phyloP scores from a whole-genome alignment of 1,140 invertebrate species.

The Chelonus insularis region DNA sequence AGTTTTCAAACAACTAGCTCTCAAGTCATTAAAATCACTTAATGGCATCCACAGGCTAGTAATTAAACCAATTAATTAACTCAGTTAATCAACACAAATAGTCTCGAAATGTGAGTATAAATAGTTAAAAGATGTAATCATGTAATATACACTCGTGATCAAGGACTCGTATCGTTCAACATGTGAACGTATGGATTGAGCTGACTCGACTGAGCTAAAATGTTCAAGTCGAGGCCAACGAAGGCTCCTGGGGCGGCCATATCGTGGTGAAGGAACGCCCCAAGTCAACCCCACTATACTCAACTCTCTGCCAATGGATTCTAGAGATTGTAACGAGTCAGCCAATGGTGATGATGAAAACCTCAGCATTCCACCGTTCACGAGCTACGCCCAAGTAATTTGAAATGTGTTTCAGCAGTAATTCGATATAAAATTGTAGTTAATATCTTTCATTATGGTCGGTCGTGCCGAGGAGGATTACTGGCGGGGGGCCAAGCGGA shows the following conservation, averaged over 20 bases:
- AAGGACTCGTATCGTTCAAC: not conserved
- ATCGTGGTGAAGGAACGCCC: conserved; percentile 45
- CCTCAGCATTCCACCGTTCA: conserved; percentile 31
- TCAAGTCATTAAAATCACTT: conserved; percentile 2
- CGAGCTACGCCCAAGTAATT: conserved; percentile 57
- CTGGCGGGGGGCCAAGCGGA: conserved; percentile 11
- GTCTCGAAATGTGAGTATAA: not conserved
- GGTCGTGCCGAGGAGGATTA: conserved; percentile 33
- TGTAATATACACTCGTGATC: not conserved
- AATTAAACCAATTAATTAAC: not conserved
- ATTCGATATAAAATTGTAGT: conserved; percentile 63
- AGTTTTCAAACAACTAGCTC: no score
- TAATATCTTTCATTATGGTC: conserved; percentile 62
- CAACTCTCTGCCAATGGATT: conserved; percentile 36
- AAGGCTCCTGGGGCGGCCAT: conserved; percentile 51
- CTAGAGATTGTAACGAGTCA: conserved; percentile 28
- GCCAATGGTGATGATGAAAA: conserved; percentile 36
- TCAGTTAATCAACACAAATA: not conserved
- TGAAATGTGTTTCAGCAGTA: conserved; percentile 59
- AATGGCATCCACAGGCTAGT: not conserved
- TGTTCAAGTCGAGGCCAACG: conserved; percentile 35
- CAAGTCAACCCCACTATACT: conserved; percentile 23
- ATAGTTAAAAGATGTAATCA: not conserved
- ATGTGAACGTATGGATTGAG: conserved; percentile 40
- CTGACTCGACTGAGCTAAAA: conserved; percentile 42